A percentile compares a stretch with the other conserved stretches of the same genome.
These are phyloP conservation scores for Eupithecia abbreviata DNA, from an alignment of 2,888 invertebrate species.

Conservation along the genomic window DNA sequence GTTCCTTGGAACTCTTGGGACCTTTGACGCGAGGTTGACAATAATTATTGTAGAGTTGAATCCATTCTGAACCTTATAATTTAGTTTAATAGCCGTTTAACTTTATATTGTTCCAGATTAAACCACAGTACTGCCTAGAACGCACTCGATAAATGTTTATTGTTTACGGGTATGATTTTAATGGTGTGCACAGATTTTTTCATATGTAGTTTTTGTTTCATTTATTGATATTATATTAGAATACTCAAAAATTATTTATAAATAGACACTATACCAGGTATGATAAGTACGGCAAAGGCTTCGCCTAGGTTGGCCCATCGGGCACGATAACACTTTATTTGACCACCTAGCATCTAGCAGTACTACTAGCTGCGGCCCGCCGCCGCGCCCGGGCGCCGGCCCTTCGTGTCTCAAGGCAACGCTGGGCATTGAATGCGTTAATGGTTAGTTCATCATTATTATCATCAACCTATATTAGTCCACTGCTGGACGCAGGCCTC, in stretches of 20 bases:
- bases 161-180: background rate
- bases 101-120: constrained; percentile 1
- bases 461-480: too few relatives aligned
- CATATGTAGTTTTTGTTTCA: background rate
- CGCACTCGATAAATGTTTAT: background rate
- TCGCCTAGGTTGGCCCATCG: background rate
- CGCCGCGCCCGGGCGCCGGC: too few relatives aligned
- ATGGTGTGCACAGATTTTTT: background rate
- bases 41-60: background rate
- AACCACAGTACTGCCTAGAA: background rate
- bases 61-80: background rate
- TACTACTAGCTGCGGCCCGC: too few relatives aligned
- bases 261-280: background rate
- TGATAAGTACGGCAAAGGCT: background rate
- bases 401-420: background rate
- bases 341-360: background rate
- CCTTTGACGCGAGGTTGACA: background rate
- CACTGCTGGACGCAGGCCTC: too few relatives aligned
- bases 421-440: background rate
- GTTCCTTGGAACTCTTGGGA: constrained; percentile 1
- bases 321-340: background rate
- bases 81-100: constrained; percentile 2
- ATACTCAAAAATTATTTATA: background rate
- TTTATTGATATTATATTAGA: background rate
- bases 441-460: background rate